Base-by-base conservation (phyloP, 2,888 invertebrate species). In the Chalcis sispes region DNA sequence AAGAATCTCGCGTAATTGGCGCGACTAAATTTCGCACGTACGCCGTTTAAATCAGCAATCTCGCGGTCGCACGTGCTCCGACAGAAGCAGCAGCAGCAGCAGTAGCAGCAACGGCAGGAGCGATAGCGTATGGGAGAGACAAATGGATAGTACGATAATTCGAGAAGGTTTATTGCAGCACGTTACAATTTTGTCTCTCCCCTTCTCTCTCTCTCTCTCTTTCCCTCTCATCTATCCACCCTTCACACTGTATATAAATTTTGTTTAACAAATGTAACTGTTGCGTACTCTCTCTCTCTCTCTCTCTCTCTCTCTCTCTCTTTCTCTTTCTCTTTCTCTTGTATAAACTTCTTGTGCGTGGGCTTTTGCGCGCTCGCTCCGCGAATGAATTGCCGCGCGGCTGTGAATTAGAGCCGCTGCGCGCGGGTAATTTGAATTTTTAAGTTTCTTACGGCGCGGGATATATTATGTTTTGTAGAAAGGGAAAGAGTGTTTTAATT, bases 231-330 rank as follows among this genome's bases (percentile, higher is more conserved):
- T 46, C 46, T 15, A 2, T n/a, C 10, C 15, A 18, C 42, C 0
- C 42, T 40, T 20, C 23, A 20, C 25, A 20, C 15, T 23, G 7
- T 54, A 20, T 42, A 50, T 69, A 77, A 58, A 66, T 79, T 77
- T 73, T 50, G 46, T 74, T 73, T 27, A 74, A 75, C 77, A 77
- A 77, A 77, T 79, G 54, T 72, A 78, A 59, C 70, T 32, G 71
- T 40, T 18, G 18, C 18, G 4, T 36, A 13, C 59, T n/a, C 5
- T 20, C 48, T 5, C 27, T 25, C 50, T 29, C 48, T 20, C 15
- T 27, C 3, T 20, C 25, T n/a, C n/a, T n/a, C n/a, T n/a, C n/a
- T n/a, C n/a, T n/a, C n/a, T n/a, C n/a, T n/a, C n/a, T n/a, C n/a
- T n/a, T n/a, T n/a, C n/a, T n/a, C n/a, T n/a, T n/a, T n/a, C n/a